Evolutionary conservation across 1,140 invertebrate species (phyloP).

Genomic region (Camponotus pennsylvanicus): DNA sequence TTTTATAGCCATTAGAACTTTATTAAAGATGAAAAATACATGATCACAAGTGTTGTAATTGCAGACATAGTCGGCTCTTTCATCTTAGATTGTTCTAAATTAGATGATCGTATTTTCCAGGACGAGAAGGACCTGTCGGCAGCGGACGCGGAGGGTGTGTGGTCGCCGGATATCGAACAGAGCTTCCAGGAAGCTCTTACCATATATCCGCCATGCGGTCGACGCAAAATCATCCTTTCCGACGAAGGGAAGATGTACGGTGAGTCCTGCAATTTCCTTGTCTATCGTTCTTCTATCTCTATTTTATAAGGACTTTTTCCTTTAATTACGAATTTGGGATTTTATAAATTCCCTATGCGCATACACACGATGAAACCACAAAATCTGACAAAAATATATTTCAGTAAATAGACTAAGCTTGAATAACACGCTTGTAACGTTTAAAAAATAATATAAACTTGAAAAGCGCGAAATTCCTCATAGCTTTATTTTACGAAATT

Average conservation of each 20-base stretch:
- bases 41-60: slow-evolving; percentile 13
- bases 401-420: not conserved
- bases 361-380: not conserved
- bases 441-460: not conserved
- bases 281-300: not conserved
- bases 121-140: slow-evolving; percentile 96
- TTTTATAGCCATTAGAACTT: not conserved
- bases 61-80: not conserved
- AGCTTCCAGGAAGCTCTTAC: slow-evolving; percentile 99
- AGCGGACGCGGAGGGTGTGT: slow-evolving; percentile 99
- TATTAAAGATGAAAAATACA: not conserved
- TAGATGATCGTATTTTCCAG: slow-evolving; percentile 85
- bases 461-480: too few species aligned
- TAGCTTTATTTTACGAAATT: not conserved
- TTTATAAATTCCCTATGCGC: not conserved
- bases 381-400: not conserved
- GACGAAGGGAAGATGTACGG: slow-evolving; percentile 99
- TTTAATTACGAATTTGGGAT: not conserved
- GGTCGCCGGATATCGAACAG: slow-evolving; percentile 99
- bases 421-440: not conserved
- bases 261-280: slow-evolving; percentile 89
- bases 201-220: slow-evolving; percentile 99
- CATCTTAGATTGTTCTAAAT: not conserved
- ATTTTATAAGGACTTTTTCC: not conserved
- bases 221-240: slow-evolving; percentile 99